These are phyloP conservation scores for Notodonta ziczac DNA, from an alignment of 2,888 invertebrate species.

Conservation along the genomic window DNA sequence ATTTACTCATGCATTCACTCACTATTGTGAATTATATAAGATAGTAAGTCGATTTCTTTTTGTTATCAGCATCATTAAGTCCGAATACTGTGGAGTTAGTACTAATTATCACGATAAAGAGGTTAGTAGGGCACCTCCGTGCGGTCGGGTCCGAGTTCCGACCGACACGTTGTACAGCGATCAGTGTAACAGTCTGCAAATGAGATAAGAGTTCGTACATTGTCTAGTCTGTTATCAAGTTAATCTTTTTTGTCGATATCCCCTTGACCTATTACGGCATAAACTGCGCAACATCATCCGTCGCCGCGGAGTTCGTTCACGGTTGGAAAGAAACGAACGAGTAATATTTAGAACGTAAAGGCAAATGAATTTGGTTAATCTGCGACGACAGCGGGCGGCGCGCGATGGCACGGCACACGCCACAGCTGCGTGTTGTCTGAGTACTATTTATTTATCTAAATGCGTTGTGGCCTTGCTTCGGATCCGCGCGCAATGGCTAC, in stretches of 20 bases:
- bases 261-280: slow-evolving; percentile 68
- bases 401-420: slow-evolving; percentile 47
- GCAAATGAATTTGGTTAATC: slow-evolving; percentile 43
- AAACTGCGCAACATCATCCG: slow-evolving; percentile 57
- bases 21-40: too few species aligned
- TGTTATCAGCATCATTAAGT: not conserved
- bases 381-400: slow-evolving; percentile 27
- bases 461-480: slow-evolving; percentile 59
- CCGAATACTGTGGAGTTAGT: slow-evolving; percentile 15
- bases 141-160: slow-evolving; percentile 25
- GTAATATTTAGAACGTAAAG: slow-evolving; percentile 41
- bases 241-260: slow-evolving; percentile 51
- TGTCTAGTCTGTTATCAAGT: slow-evolving; percentile 50
- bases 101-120: slow-evolving; percentile 47
- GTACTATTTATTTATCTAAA: slow-evolving; percentile 49
- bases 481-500: slow-evolving; percentile 54
- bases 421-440: slow-evolving; percentile 44
- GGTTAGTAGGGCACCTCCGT: slow-evolving; percentile 64
- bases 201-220: slow-evolving; percentile 51
- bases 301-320: slow-evolving; percentile 17
- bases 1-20: too few species aligned
- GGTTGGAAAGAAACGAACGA: slow-evolving; percentile 32
- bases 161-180: slow-evolving; percentile 24
- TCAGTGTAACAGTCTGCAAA: slow-evolving; percentile 36
- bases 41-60: too few species aligned